Evolutionary conservation across 2,113 vertebrate species (phyloP).

Genomic region (Tenebrosternarchus preto): DNA sequence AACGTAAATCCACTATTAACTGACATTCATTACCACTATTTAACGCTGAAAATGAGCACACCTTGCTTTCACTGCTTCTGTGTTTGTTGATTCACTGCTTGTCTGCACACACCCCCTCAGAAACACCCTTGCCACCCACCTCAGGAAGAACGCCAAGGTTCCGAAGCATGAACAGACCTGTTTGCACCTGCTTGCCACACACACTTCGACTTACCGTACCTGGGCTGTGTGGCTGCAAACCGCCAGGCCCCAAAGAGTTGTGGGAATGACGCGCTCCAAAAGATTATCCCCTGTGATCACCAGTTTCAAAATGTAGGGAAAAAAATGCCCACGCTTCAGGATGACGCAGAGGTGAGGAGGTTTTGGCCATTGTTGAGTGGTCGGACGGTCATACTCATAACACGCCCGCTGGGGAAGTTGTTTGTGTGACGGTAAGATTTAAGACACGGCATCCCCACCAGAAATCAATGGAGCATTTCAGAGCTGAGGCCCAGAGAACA

Average conservation of each 20-base stretch:
- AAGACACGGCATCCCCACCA: too few relatives aligned
- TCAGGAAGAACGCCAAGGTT: background rate
- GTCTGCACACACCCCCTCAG: constrained; percentile 13
- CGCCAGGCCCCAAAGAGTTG: background rate
- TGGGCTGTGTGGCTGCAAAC: background rate
- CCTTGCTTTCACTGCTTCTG: constrained; percentile 29
- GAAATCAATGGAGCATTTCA: constrained; percentile 29
- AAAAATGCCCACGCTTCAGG: constrained; percentile 24
- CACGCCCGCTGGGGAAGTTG: background rate
- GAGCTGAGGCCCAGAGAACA: background rate
- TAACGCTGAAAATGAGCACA: constrained; percentile 12
- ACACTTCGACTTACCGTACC: background rate
- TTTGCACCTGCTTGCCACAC: constrained; percentile 30
- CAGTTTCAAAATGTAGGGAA: constrained; percentile 26
- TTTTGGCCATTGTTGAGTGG: constrained; percentile 11
- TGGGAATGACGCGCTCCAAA: constrained; percentile 4
- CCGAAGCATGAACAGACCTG: constrained; percentile 2
- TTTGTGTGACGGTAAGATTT: constrained; percentile 12
- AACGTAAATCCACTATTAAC: background rate
- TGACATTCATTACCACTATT: background rate
- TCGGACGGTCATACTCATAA: background rate
- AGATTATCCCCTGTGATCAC: constrained; percentile 8
- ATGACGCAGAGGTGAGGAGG: constrained; percentile 17
- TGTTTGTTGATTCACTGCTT: constrained; percentile 22
- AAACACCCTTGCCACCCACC: constrained; percentile 16